Evolutionary conservation across 1,140 invertebrate species (phyloP).

Genomic region (Ctenoplectra terminalis): DNA sequence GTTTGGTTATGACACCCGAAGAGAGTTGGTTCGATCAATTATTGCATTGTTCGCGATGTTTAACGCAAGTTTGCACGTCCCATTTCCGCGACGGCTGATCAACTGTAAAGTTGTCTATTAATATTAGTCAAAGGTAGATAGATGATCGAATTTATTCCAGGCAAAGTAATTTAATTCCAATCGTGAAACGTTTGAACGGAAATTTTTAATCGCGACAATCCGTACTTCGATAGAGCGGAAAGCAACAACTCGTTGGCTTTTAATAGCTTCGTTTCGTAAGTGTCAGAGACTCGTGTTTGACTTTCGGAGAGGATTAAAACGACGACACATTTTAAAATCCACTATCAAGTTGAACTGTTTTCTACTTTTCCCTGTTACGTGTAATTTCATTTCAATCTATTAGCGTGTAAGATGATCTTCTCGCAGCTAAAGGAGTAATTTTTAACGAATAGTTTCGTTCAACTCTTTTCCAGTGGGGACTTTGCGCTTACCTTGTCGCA

Average conservation of each 20-base stretch:
- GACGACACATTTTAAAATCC: conserved; percentile 5
- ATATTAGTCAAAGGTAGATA: background rate
- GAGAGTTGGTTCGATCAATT: background rate
- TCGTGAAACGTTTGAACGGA: background rate
- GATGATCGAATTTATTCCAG: background rate
- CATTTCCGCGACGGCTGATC: background rate
- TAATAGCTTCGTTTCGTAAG: conserved; percentile 8
- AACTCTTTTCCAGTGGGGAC: background rate
- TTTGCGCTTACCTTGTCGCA: background rate
- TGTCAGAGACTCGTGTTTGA: background rate
- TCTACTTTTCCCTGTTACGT: background rate
- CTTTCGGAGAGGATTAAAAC: conserved; percentile 20
- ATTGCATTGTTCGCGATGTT: background rate
- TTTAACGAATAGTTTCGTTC: conserved; percentile 42
- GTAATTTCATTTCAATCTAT: conserved; percentile 24
- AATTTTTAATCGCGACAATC: background rate
- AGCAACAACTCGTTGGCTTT: conserved; percentile 14
- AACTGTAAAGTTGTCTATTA: background rate
- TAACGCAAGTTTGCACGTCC: background rate
- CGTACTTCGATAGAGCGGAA: background rate
- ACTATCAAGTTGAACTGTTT: background rate
- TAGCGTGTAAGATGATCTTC: conserved; percentile 15
- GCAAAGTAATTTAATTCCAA: background rate
- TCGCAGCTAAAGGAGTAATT: background rate
- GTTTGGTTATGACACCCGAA: background rate